A percentile compares a stretch with the other conserved stretches of the same genome.
These are phyloP conservation scores for Mormyrus lacerda DNA, from an alignment of 2,113 vertebrate genomes.

Conservation along the genomic window DNA sequence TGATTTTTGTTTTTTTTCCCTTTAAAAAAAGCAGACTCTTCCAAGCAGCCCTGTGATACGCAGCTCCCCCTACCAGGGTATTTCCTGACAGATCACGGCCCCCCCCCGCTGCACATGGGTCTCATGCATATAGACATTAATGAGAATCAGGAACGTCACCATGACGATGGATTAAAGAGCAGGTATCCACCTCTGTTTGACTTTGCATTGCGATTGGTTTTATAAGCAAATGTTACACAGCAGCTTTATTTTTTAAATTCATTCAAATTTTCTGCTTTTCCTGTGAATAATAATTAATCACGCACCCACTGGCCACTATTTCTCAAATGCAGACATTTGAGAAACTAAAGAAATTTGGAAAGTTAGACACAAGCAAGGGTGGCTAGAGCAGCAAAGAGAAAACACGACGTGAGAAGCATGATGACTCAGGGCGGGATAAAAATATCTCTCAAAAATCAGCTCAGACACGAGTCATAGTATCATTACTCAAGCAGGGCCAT, in stretches of 20 bases:
- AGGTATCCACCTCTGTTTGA: neutral
- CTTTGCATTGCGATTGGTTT: neutral
- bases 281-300: neutral
- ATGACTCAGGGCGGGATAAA: neutral
- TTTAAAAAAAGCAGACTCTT: neutral
- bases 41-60: neutral
- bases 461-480: neutral
- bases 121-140: neutral
- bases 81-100: neutral
- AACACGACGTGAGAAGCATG: neutral
- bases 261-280: neutral
- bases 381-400: neutral
- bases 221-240: neutral
- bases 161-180: neutral
- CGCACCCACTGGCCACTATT: neutral
- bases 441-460: neutral
- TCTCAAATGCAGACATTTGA: neutral
- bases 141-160: neutral
- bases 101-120: neutral
- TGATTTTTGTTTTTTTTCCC: neutral
- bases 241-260: neutral
- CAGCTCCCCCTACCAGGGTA: neutral
- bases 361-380: neutral
- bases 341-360: neutral
- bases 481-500: neutral